These are phyloP conservation scores for Lonchura striata DNA, from an alignment of 2,113 vertebrate genomes.

Conservation along the genomic window DNA sequence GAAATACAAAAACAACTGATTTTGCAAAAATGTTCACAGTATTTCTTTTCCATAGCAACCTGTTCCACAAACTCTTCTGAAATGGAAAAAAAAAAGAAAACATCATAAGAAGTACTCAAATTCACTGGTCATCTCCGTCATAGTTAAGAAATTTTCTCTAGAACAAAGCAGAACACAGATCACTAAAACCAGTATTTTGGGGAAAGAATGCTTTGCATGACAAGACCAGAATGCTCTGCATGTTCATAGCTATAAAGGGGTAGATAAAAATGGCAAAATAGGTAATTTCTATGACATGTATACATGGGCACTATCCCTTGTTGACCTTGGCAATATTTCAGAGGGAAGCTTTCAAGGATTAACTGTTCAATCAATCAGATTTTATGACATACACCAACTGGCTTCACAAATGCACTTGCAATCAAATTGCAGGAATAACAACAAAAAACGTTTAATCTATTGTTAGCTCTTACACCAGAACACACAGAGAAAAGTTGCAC, in stretches of 20 bases:
- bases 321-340: slow-evolving; percentile 60
- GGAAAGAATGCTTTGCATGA: accelerated
- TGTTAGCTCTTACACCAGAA: neutral
- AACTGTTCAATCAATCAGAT: slow-evolving; percentile 64
- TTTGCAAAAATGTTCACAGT: neutral
- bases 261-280: slow-evolving; percentile 37
- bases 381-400: slow-evolving; percentile 38
- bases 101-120: neutral
- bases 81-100: neutral
- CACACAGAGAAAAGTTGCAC: neutral
- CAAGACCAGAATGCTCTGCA: neutral
- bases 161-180: neutral
- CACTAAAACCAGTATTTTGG: neutral
- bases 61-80: neutral
- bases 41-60: neutral
- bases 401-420: slow-evolving; percentile 23
- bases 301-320: neutral
- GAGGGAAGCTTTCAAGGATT: slow-evolving; percentile 45
- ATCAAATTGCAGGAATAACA: slow-evolving; percentile 28
- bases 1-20: neutral
- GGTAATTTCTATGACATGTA: slow-evolving; percentile 6
- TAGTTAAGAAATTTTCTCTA: neutral
- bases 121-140: neutral
- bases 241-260: neutral
- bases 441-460: neutral